A percentile compares a stretch with the other conserved stretches of the same genome.
These are phyloP conservation scores for Tetragonisca angustula DNA, from an alignment of 2,888 invertebrate species.

Conservation along the genomic window DNA sequence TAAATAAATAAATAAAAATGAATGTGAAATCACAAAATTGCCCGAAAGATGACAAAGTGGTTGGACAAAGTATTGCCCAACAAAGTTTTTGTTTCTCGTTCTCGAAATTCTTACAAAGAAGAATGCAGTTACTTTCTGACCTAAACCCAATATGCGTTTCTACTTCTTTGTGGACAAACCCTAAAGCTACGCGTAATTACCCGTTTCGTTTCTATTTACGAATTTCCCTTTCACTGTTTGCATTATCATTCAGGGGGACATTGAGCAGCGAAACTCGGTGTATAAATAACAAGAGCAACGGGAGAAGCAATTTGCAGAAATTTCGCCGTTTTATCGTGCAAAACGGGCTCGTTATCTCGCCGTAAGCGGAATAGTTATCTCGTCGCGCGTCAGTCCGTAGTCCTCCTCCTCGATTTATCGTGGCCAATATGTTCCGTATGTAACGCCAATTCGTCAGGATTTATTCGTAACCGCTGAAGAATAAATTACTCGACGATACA, in stretches of 20 bases:
- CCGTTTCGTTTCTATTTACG: too few relatives aligned
- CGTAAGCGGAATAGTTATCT: not conserved
- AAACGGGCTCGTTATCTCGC: not conserved
- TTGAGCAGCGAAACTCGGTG: not conserved
- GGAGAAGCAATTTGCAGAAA: not conserved
- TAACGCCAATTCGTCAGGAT: not conserved
- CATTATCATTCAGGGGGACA: not conserved
- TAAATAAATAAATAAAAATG: too few relatives aligned
- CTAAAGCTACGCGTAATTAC: too few relatives aligned
- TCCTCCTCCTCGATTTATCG: constrained; percentile 21
- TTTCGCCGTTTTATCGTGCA: not conserved
- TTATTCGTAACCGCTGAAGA: constrained; percentile 27
- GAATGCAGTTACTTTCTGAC: too few relatives aligned
- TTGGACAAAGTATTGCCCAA: too few relatives aligned
- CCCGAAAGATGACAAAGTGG: too few relatives aligned
- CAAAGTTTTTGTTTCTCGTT: too few relatives aligned
- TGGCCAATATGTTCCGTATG: not conserved
- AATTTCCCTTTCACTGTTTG: too few relatives aligned
- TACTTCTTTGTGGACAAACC: too few relatives aligned
- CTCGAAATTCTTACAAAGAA: too few relatives aligned
- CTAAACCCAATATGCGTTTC: too few relatives aligned
- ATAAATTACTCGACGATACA: constrained; percentile 49
- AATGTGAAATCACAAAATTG: too few relatives aligned
- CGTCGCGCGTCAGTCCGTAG: not conserved
- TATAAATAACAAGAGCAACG: not conserved